Evolutionary conservation across 1,140 invertebrate genomes (phyloP).

Genomic region (Metopolophium dirhodum): DNA sequence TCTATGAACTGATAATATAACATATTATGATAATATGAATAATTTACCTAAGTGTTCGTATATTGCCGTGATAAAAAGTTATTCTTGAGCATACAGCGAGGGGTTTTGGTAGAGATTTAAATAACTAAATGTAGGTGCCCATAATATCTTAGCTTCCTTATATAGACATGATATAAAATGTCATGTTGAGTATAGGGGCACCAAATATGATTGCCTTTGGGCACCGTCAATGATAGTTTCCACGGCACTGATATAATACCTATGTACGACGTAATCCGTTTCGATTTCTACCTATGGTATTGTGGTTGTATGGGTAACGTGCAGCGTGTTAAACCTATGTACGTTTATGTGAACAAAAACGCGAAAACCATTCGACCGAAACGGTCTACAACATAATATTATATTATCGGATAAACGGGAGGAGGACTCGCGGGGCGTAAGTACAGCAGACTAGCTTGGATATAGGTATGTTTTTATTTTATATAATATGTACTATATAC

Average conservation of each 20-base stretch:
- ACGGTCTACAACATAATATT: not conserved
- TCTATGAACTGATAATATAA: too few relatives aligned
- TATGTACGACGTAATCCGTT: not conserved
- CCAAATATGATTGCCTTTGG: not conserved
- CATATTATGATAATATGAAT: too few relatives aligned
- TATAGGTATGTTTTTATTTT: not conserved
- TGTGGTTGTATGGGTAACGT: not conserved
- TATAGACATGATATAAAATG: not conserved
- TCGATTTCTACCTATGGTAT: not conserved
- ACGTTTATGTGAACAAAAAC: not conserved
- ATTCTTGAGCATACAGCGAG: not conserved
- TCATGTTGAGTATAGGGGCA: not conserved
- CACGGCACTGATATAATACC: not conserved
- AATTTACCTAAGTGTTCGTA: too few relatives aligned
- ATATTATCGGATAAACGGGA: not conserved
- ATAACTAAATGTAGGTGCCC: not conserved
- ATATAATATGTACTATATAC: not conserved
- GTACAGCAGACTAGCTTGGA: not conserved
- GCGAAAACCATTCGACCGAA: not conserved
- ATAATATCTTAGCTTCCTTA: not conserved
- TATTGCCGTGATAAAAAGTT: not conserved
- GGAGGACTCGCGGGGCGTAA: not conserved
- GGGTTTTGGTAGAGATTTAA: not conserved
- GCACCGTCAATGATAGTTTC: not conserved
- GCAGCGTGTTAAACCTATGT: not conserved